phyloP scores from a whole-genome alignment of 2,113 vertebrate species.

The Vireo altiloquus region DNA sequence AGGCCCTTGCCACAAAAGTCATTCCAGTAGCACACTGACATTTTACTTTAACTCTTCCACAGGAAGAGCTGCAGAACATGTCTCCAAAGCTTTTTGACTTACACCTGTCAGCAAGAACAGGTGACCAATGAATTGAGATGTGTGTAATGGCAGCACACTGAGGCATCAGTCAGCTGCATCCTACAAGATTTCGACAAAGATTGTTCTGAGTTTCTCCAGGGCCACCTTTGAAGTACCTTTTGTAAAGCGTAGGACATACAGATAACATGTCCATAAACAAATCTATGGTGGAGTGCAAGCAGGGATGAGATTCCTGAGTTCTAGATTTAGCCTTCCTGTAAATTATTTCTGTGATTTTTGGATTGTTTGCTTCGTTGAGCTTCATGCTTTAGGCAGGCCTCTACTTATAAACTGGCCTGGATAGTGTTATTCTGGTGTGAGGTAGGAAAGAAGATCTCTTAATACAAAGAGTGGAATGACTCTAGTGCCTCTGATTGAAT shows the following conservation, averaged over 20 bases:
- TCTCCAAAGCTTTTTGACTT: background rate
- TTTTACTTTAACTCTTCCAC: background rate
- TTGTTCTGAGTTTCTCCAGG: background rate
- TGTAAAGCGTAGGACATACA: background rate
- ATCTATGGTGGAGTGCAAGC: background rate
- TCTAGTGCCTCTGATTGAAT: background rate
- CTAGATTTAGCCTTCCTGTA: background rate
- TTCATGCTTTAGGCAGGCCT: background rate
- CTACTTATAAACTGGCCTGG: background rate
- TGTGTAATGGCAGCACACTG: accelerated
- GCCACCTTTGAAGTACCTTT: background rate
- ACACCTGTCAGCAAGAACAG: background rate
- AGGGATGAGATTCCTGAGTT: background rate
- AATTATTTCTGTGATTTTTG: background rate
- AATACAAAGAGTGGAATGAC: background rate
- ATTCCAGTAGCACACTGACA: background rate
- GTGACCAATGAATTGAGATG: background rate
- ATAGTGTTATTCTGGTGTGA: background rate
- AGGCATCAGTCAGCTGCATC: background rate
- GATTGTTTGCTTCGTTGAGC: background rate
- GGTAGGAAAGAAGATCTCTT: background rate
- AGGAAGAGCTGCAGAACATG: background rate
- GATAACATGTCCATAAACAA: background rate
- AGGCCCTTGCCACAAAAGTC: background rate
- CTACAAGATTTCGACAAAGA: background rate